These are phyloP conservation scores for Rhizoglyphus robini DNA, from an alignment of 1,140 invertebrate species.

Conservation along the genomic window DNA sequence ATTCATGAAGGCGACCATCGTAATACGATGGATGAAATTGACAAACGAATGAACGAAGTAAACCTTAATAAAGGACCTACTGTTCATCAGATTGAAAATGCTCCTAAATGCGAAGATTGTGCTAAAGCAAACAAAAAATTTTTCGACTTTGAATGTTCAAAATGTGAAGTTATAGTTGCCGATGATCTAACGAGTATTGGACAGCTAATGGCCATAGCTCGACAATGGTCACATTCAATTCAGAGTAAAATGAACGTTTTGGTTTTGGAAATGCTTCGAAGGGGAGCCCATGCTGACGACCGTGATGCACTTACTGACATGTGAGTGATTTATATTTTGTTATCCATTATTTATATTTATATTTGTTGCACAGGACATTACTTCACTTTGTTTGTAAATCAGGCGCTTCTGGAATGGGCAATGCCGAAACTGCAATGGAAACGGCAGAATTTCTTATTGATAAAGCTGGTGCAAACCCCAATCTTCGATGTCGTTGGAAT, in stretches of 20 bases:
- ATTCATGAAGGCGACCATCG: too few relatives aligned
- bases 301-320: constrained; percentile 45
- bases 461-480: constrained; percentile 36
- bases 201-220: constrained; percentile 40
- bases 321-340: constrained; percentile 22
- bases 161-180: constrained; percentile 35
- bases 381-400: constrained; percentile 44
- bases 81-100: constrained; percentile 38
- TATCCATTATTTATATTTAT: neutral
- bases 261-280: constrained; percentile 37
- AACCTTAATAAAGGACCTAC: constrained; percentile 27
- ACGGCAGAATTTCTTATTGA: constrained; percentile 34
- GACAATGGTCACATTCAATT: constrained; percentile 44
- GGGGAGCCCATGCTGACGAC: constrained; percentile 39
- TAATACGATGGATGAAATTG: neutral
- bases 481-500: constrained; percentile 42
- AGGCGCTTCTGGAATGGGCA: constrained; percentile 41
- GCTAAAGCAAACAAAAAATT: constrained; percentile 37
- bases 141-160: constrained; percentile 39
- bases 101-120: constrained; percentile 38
- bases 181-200: constrained; percentile 35
- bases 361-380: constrained; percentile 31
- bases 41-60: neutral
- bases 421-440: constrained; percentile 32
- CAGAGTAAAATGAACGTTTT: constrained; percentile 39